These are phyloP conservation scores for Sinopyrophorus schimmeli DNA, from an alignment of 2,888 invertebrate species.

Conservation along the genomic window DNA sequence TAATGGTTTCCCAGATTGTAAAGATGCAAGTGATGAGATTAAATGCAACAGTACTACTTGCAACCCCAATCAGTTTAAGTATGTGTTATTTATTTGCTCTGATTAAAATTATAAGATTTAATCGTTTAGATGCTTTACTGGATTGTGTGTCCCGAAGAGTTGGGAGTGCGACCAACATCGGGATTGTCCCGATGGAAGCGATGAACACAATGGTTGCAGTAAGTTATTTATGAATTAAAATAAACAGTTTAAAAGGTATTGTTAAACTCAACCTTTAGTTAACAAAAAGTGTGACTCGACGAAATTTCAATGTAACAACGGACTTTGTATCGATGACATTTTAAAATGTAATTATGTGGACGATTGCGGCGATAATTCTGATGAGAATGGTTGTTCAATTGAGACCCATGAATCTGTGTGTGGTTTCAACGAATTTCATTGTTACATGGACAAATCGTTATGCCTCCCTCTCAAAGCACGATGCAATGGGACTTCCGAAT, in stretches of 20 bases:
- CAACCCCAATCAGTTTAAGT: slow-evolving; percentile 48
- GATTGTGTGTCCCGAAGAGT: slow-evolving; percentile 68
- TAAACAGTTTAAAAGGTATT: too few relatives aligned
- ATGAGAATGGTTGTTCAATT: slow-evolving; percentile 57
- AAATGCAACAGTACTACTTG: slow-evolving; percentile 50
- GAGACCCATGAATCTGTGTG: slow-evolving; percentile 47
- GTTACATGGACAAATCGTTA: slow-evolving; percentile 56
- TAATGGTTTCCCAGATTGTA: slow-evolving; percentile 58
- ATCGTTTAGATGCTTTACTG: slow-evolving; percentile 66
- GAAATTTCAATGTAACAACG: slow-evolving; percentile 58
- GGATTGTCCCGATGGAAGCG: slow-evolving; percentile 77
- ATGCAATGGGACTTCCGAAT: slow-evolving; percentile 66
- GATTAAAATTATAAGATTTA: slow-evolving; percentile 1
- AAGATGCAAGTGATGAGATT: slow-evolving; percentile 57
- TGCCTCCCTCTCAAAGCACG: slow-evolving; percentile 59
- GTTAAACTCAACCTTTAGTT: too few relatives aligned
- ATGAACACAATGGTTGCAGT: slow-evolving; percentile 69
- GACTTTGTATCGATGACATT: slow-evolving; percentile 60
- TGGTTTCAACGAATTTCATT: slow-evolving; percentile 56
- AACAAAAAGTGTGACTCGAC: too few relatives aligned
- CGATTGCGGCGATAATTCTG: slow-evolving; percentile 63
- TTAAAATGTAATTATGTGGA: slow-evolving; percentile 62
- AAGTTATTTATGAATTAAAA: too few relatives aligned
- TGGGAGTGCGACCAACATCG: slow-evolving; percentile 73
- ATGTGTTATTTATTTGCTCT: slow-evolving; percentile 43